A percentile compares a stretch with the other conserved stretches of the same genome.
Conservation (phyloP, 2,113 vertebrate species). For the Zosterops hypoxanthus region DNA sequence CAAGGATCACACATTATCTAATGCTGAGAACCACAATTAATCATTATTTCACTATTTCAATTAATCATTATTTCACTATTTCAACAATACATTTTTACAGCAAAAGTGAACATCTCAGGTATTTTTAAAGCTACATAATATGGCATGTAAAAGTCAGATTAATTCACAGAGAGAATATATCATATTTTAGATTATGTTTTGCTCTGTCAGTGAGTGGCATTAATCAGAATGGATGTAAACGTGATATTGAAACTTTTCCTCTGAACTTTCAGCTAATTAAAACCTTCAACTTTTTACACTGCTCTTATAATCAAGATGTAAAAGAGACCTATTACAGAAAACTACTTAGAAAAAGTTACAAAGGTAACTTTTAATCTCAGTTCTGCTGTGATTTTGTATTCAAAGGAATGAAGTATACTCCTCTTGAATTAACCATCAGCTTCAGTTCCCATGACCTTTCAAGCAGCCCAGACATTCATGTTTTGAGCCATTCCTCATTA, state of each 20-base stretch:
- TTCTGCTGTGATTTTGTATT: neutral
- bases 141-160: neutral
- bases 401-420: neutral
- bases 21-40: neutral
- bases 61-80: neutral
- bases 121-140: neutral
- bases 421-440: neutral
- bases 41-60: neutral
- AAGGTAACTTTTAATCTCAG: neutral
- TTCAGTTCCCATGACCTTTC: neutral
- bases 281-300: neutral
- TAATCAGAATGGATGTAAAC: neutral
- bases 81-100: neutral
- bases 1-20: neutral
- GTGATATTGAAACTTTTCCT: neutral
- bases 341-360: neutral
- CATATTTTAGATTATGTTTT: neutral
- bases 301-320: neutral
- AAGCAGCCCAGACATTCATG: neutral
- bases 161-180: neutral
- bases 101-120: neutral
- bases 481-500: neutral
- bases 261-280: neutral
- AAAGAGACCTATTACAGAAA: neutral
- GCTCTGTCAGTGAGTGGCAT: neutral